Evolutionary conservation across 2,888 invertebrate genomes (phyloP), one percentile per base, ranked within the genome.

Genomic region (Tiliacea aurago): DNA sequence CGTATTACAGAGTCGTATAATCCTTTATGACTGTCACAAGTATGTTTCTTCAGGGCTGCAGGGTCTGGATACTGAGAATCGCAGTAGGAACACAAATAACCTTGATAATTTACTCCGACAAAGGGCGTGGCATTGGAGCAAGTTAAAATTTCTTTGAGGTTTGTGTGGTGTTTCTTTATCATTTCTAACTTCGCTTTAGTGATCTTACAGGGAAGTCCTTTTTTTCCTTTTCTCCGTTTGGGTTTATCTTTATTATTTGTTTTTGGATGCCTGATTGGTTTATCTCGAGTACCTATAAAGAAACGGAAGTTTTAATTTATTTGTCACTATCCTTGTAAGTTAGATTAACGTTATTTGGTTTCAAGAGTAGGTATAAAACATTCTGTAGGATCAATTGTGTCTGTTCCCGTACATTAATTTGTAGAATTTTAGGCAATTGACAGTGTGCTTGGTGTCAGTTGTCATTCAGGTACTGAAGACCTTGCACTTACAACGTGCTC

Each of bases 101-200:
- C 91, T 10, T 75, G 78, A 20, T 87, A 89, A 83, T 28, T 82
- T 2, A 51, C 81, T 23, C 88, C 82, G 0, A 85, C 78, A n/a
- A 92, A 89, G 0, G 90, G 88, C 0, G 92, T 91, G 0, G 92
- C 92, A 56, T 93, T 93, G 0, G 91, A 73, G 13, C 56, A 69
- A 23, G 55, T 62, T 6, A 84, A 51, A 33, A 84, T 76, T 55
- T 74, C 65, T 62, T 23, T 70, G 0, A 84, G 23, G 47, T 84
- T 84, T 15, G 23, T 41, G 18, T 62, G 65, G 15, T 74, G 70
- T 69, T 78, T 76, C 37, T 47, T 28, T 3, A 28, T 45, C 4
- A 41, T 58, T 63, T 70, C 37, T 13, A 47, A 56, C 20, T 41
- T 76, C 4, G 55, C 67, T 56, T 55, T 45, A 47, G 33, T 37